These are phyloP conservation scores for Zelostemma sp. DNA, from an alignment of 1,140 invertebrate species.

Conservation along the genomic window DNA sequence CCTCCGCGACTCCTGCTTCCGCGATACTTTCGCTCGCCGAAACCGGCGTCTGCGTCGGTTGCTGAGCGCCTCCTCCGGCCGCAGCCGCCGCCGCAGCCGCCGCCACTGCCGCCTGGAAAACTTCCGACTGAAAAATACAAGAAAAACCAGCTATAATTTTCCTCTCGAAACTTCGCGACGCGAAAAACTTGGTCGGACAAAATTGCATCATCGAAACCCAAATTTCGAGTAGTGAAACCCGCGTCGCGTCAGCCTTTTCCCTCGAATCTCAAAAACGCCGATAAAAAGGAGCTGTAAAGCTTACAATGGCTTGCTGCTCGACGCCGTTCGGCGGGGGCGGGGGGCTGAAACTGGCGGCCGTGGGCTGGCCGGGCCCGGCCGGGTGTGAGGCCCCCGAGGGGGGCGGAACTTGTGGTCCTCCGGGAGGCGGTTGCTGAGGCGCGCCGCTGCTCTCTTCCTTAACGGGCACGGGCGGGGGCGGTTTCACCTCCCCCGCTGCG, in stretches of 20 bases:
- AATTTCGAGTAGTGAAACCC: too few relatives aligned
- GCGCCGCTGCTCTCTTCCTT: conserved; percentile 61
- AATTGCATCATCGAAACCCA: too few relatives aligned
- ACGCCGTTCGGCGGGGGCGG: conserved; percentile 66
- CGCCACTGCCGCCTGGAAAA: conserved; percentile 67
- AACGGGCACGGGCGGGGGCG: conserved; percentile 54
- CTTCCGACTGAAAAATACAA: conserved; percentile 58
- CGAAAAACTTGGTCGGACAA: too few relatives aligned
- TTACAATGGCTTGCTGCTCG: conserved; percentile 68
- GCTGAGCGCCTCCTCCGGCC: conserved; percentile 57
- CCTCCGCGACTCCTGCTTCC: conserved; percentile 54
- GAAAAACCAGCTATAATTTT: too few relatives aligned
- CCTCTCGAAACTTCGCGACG: too few relatives aligned
- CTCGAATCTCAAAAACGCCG: neutral
- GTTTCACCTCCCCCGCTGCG: conserved; percentile 66
- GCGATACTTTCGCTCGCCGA: conserved; percentile 57
- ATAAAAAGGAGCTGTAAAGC: conserved; percentile 19
- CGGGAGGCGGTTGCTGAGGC: conserved; percentile 58
- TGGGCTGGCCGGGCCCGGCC: conserved; percentile 57
- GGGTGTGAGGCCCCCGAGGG: conserved; percentile 57
- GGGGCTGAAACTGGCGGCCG: conserved; percentile 64
- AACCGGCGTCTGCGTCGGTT: conserved; percentile 53
- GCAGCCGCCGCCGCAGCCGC: conserved; percentile 65
- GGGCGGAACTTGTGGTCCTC: conserved; percentile 59
- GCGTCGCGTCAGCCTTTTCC: too few relatives aligned